A percentile compares a stretch with the other conserved stretches of the same genome.
These are phyloP conservation scores for Tetragonisca angustula DNA, from an alignment of 2,888 invertebrate genomes.

Conservation along the genomic window DNA sequence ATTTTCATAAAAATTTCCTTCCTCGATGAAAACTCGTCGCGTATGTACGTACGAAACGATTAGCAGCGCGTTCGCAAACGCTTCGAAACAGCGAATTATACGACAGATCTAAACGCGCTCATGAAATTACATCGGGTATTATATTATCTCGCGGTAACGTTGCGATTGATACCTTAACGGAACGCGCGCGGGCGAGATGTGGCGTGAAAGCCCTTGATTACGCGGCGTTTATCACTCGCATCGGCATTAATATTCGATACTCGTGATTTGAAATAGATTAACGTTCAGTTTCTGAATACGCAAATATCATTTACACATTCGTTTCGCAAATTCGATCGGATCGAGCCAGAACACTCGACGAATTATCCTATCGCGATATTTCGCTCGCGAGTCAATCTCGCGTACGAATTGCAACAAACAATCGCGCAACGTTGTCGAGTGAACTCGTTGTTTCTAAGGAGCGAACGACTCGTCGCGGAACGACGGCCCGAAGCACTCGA, in stretches of 20 bases:
- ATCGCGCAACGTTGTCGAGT: background rate
- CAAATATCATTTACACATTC: background rate
- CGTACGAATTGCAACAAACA: background rate
- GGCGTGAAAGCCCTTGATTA: background rate
- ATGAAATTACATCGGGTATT: background rate
- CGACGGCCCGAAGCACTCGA: background rate
- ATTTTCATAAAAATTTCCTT: background rate
- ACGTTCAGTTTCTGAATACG: background rate
- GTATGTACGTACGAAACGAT: background rate
- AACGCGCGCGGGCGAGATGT: background rate
- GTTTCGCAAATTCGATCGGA: background rate
- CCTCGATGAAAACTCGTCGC: background rate
- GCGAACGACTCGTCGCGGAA: background rate
- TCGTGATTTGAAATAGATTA: slow-evolving; percentile 6
- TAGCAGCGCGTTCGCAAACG: background rate
- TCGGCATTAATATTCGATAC: slow-evolving; percentile 4
- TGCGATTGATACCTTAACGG: slow-evolving; percentile 5
- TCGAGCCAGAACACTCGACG: background rate
- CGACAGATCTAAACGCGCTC: background rate
- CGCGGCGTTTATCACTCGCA: slow-evolving; percentile 4
- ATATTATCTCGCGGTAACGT: background rate
- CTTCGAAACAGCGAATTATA: background rate
- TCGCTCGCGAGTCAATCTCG: background rate
- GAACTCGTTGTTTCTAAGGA: background rate
- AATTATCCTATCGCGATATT: background rate